Evolutionary conservation across 2,888 invertebrate genomes (phyloP), one percentile per base, ranked within the genome.

Genomic region (Pegoplata infirma): DNA sequence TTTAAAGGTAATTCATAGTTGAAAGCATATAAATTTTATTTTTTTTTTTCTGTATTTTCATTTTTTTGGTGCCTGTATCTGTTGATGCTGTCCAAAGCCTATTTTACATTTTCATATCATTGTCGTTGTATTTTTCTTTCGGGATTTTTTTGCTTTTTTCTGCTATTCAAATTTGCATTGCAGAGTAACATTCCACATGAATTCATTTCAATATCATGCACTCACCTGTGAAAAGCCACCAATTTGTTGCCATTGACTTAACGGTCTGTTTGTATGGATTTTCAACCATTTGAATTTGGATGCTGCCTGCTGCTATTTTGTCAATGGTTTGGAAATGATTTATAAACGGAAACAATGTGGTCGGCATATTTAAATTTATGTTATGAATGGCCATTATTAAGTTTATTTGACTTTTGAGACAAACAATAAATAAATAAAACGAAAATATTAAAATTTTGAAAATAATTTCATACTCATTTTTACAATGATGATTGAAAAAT

Each of bases 161-260:
- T 40, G 2, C n/a, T 4, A 0, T 40, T 40, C 36, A 44, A n/a
- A 36, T 25, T 16, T 44, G 47, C 47, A 58, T 49, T 28, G 25
- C 17, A 16, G 51, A 46, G 44, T 28, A 51, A 72, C 55, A 77
- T 74, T 74, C 74, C 81, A 67, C 81, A 76, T 80, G 78, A 81
- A 80, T 81, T 74, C 81, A 76, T 67, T 80, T 75, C 72, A 67
- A 79, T 80, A 75, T 76, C 72, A 68, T 53, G 53, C 81, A 81
- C 71, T 82, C 81, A 82, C 81, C 82, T 82, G 82, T 81, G 80
- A 81, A 82, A 81, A 81, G 82, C 81, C 81, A 80, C 81, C 81
- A 82, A 81, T 82, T 82, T 82, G 81, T 58, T 74, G 69, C 76
- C 61, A 76, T 74, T 77, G 79, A 69, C 73, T 75, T 75, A 67